These are phyloP conservation scores for Sesia apiformis DNA, from an alignment of 2,888 invertebrate species.

Conservation along the genomic window DNA sequence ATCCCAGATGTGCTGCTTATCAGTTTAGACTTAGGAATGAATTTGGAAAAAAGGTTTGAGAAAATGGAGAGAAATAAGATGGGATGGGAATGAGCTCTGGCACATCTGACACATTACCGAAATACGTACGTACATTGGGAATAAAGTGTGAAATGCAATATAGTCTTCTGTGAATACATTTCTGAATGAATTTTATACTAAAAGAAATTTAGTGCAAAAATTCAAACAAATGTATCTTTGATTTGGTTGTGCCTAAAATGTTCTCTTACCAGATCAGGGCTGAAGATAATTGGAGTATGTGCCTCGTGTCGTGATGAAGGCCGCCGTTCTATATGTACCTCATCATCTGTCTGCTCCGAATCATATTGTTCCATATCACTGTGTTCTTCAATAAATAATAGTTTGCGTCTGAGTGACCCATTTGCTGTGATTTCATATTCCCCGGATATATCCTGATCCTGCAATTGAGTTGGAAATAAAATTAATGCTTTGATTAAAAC, in stretches of 20 bases:
- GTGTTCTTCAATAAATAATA: slow-evolving; percentile 59
- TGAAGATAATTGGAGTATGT: slow-evolving; percentile 49
- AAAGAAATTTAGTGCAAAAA: no score
- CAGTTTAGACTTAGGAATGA: no score
- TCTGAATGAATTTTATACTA: no score
- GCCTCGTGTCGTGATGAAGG: slow-evolving; percentile 46
- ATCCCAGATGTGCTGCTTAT: no score
- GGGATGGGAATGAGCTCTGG: no score
- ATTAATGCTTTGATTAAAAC: not conserved
- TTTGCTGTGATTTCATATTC: slow-evolving; percentile 64
- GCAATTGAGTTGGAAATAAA: slow-evolving; percentile 8
- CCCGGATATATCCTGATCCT: slow-evolving; percentile 57
- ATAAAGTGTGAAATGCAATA: no score
- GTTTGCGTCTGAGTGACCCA: slow-evolving; percentile 53
- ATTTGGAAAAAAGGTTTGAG: no score
- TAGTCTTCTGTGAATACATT: no score
- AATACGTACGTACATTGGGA: no score
- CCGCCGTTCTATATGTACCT: slow-evolving; percentile 30
- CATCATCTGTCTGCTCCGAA: slow-evolving; percentile 62
- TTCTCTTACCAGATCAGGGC: slow-evolving; percentile 54
- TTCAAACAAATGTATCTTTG: no score
- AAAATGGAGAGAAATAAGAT: no score
- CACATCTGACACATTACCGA: no score
- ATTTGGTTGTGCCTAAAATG: not conserved
- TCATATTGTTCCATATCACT: slow-evolving; percentile 61